Evolutionary conservation across 2,797 vertebrate species (phyloP).

Genomic region (Catharus ustulatus): DNA sequence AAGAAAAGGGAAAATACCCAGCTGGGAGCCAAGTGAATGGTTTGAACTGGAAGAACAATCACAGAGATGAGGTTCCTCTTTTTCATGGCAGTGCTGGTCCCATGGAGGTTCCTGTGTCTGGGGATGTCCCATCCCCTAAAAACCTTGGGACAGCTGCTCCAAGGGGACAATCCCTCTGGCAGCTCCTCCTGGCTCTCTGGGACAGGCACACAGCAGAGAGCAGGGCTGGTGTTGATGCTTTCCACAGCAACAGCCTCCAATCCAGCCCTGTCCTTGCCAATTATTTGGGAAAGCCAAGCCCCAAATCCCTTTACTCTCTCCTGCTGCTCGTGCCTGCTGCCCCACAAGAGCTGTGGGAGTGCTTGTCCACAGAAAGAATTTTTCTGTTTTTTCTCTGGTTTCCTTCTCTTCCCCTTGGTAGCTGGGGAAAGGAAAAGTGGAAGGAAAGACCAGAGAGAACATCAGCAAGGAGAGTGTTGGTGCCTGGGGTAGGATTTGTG

Average conservation of each 20-base stretch:
- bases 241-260: background rate
- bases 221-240: background rate
- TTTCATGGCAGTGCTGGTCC: too few relatives aligned
- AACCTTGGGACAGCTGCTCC: too few relatives aligned
- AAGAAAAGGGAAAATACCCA: background rate
- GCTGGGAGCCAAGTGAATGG: background rate
- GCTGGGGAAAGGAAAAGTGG: background rate
- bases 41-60: background rate
- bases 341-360: too few relatives aligned
- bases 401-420: background rate
- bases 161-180: background rate
- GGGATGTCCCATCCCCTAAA: too few relatives aligned
- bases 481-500: background rate
- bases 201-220: background rate
- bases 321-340: too few relatives aligned
- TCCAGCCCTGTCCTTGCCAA: background rate
- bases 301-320: too few relatives aligned
- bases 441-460: background rate
- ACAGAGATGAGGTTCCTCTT: background rate
- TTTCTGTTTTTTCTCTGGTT: background rate
- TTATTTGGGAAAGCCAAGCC: too few relatives aligned
- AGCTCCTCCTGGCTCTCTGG: background rate
- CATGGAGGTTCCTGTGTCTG: too few relatives aligned
- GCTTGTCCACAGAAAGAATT: too few relatives aligned
- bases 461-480: background rate